Conservation (phyloP, 1,140 invertebrate genomes). For the Phthorimaea operculella region DNA sequence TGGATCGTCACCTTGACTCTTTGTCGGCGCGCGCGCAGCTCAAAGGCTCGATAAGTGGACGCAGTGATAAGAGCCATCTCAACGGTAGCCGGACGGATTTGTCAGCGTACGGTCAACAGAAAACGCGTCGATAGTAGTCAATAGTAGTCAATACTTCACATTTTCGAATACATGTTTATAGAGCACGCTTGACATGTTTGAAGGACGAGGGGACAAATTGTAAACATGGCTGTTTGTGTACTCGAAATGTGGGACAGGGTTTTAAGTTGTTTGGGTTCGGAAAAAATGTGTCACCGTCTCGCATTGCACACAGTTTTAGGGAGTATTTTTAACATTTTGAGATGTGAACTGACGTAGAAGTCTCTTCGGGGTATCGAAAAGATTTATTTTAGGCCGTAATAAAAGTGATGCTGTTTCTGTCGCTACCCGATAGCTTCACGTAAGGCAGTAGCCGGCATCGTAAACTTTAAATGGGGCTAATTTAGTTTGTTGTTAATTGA, state of each 20-base stretch:
- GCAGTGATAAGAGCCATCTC: slow-evolving; percentile 39
- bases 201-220: slow-evolving; percentile 13
- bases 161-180: neutral
- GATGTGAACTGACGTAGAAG: too few relatives aligned
- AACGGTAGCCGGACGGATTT: slow-evolving; percentile 57
- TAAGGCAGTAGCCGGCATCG: slow-evolving; percentile 62
- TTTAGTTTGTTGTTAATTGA: slow-evolving; percentile 66
- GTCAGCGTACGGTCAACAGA: slow-evolving; percentile 55
- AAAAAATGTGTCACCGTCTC: too few relatives aligned
- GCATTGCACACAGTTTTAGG: too few relatives aligned
- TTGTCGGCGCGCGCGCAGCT: slow-evolving; percentile 43
- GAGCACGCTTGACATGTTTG: slow-evolving; percentile 21
- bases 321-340: too few relatives aligned
- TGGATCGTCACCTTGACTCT: slow-evolving; percentile 36
- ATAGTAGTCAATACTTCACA: slow-evolving; percentile 12
- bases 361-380: too few relatives aligned
- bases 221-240: slow-evolving; percentile 5
- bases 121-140: slow-evolving; percentile 19
- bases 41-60: slow-evolving; percentile 54
- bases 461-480: slow-evolving; percentile 66
- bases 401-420: neutral
- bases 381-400: too few relatives aligned
- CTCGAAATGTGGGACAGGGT: neutral
- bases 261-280: neutral
- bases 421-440: slow-evolving; percentile 23